Evolutionary conservation across 2,797 vertebrate genomes (phyloP).

Genomic region (Pristis pectinata): DNA sequence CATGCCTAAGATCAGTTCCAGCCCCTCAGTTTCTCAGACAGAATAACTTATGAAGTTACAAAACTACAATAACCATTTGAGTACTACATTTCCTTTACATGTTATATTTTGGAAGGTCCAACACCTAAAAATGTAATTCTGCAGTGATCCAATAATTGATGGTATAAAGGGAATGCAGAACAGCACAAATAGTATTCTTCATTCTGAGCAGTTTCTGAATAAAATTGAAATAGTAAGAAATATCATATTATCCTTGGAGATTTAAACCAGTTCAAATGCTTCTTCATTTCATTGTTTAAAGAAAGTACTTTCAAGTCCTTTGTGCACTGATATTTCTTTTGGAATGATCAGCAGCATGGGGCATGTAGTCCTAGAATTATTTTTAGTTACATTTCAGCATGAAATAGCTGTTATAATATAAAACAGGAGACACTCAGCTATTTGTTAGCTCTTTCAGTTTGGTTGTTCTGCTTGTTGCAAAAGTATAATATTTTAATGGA

Average conservation of each 20-base stretch:
- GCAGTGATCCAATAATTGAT: background rate
- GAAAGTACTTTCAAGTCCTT: constrained; percentile 18
- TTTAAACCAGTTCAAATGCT: background rate
- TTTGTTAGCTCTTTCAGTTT: background rate
- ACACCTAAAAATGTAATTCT: background rate
- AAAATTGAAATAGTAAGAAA: background rate
- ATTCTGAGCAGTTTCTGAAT: background rate
- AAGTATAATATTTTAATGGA: background rate
- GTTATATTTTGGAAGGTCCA: background rate
- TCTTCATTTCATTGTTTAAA: background rate
- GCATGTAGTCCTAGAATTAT: background rate
- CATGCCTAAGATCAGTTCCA: background rate
- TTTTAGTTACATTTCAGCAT: background rate
- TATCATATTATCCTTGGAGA: background rate
- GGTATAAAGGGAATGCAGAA: background rate
- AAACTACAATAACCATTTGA: background rate
- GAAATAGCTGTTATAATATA: background rate
- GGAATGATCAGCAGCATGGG: background rate
- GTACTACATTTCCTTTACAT: background rate
- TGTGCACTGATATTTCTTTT: constrained; percentile 14
- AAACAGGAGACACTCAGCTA: background rate
- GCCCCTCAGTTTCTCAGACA: background rate
- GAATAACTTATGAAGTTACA: background rate
- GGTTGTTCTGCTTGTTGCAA: background rate
- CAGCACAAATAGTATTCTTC: background rate